Conservation (phyloP, 2,113 vertebrate genomes). For the Todiramphus saurophagus region DNA sequence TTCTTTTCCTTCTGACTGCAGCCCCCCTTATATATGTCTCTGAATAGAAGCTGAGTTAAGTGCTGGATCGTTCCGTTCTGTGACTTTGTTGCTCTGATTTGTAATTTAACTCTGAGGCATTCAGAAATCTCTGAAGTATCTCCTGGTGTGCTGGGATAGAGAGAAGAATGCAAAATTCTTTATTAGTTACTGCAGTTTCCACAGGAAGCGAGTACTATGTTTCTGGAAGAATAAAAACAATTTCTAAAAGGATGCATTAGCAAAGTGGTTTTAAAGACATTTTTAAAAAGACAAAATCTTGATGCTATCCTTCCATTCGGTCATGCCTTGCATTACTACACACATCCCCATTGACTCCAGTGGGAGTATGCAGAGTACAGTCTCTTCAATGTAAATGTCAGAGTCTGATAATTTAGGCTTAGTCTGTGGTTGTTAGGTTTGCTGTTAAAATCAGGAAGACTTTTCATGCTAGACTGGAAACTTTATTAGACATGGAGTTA, state of each 20-base stretch:
- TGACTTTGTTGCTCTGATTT: background rate
- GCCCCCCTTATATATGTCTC: accelerated
- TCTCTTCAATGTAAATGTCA: background rate
- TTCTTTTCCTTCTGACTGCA: background rate
- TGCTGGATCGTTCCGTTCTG: background rate
- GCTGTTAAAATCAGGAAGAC: background rate
- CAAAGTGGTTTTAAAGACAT: background rate
- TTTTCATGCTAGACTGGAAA: background rate
- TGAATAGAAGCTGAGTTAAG: background rate
- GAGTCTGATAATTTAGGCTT: background rate
- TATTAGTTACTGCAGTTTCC: background rate
- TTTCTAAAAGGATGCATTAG: background rate
- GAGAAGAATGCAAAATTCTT: background rate
- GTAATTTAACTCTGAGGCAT: background rate
- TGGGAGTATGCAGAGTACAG: background rate
- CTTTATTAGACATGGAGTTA: background rate
- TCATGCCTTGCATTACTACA: background rate
- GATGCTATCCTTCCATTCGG: background rate
- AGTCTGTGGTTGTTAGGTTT: background rate
- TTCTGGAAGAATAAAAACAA: background rate
- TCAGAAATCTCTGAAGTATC: background rate
- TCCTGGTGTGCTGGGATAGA: background rate
- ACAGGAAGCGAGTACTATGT: background rate
- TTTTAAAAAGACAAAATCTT: background rate
- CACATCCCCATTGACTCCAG: background rate